phyloP scores from a whole-genome alignment of 1,140 invertebrate species.

The Monochamus saltuarius region DNA sequence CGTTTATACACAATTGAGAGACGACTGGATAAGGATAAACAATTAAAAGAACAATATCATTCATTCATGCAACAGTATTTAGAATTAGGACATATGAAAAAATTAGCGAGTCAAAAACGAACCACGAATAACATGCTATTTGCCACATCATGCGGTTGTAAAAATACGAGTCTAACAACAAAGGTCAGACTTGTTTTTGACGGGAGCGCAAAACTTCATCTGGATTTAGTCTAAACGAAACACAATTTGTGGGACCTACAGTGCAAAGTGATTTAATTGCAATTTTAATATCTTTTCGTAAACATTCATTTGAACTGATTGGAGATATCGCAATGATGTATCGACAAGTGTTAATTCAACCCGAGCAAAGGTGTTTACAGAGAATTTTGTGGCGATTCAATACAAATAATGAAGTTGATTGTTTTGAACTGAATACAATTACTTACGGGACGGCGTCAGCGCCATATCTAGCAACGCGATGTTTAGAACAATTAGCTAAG shows the following conservation, averaged over 20 bases:
- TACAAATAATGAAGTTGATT: slow-evolving; percentile 29
- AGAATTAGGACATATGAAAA: too few relatives aligned
- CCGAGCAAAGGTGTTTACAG: slow-evolving; percentile 38
- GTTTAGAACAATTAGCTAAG: slow-evolving; percentile 46
- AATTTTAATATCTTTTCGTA: slow-evolving; percentile 43
- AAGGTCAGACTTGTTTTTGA: slow-evolving; percentile 48
- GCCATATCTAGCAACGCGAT: slow-evolving; percentile 38
- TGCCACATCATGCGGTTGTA: background rate
- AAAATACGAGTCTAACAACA: slow-evolving; percentile 32
- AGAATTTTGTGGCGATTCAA: slow-evolving; percentile 42
- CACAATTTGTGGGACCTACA: slow-evolving; percentile 36
- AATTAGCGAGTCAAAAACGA: background rate
- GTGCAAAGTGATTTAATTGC: slow-evolving; percentile 43
- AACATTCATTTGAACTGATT: slow-evolving; percentile 42
- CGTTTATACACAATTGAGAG: too few relatives aligned
- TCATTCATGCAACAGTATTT: too few relatives aligned
- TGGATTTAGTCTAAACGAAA: slow-evolving; percentile 40
- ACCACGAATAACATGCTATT: background rate
- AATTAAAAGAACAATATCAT: too few relatives aligned
- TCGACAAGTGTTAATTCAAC: slow-evolving; percentile 40
- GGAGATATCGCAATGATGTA: slow-evolving; percentile 52
- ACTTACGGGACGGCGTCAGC: slow-evolving; percentile 31
- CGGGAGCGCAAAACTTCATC: slow-evolving; percentile 29
- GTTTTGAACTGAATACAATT: slow-evolving; percentile 43
- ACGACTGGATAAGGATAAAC: too few relatives aligned